Evolutionary conservation across 1,140 invertebrate genomes (phyloP).

Genomic region (Luehdorfia chinensis): DNA sequence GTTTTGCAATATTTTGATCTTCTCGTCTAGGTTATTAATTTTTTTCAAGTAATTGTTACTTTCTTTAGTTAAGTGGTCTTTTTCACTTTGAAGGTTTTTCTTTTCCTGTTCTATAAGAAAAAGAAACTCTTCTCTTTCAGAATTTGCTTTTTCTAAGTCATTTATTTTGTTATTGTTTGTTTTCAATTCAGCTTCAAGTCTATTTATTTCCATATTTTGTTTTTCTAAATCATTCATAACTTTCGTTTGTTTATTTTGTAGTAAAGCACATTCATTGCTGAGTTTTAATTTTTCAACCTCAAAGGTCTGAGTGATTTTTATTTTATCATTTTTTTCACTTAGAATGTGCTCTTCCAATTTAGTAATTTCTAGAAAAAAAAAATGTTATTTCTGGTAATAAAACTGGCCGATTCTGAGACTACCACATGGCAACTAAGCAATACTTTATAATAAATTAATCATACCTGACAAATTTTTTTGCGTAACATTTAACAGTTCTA

Average conservation of each 20-base stretch:
- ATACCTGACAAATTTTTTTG: not conserved
- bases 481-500: not conserved
- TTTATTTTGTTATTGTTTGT: slow-evolving; percentile 7
- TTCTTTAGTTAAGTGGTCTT: slow-evolving; percentile 3
- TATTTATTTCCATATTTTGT: slow-evolving; percentile 22
- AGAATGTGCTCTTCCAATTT: not conserved
- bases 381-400: not conserved
- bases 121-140: not conserved
- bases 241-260: not conserved
- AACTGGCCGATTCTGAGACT: not conserved
- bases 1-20: slow-evolving; percentile 4
- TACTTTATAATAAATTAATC: not conserved
- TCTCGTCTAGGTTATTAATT: slow-evolving; percentile 7
- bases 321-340: not conserved
- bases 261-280: not conserved
- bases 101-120: slow-evolving; percentile 8
- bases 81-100: slow-evolving; percentile 16
- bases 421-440: too few species aligned
- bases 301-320: not conserved
- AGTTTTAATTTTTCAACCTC: not conserved
- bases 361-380: slow-evolving; percentile 1
- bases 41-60: slow-evolving; percentile 1
- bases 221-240: slow-evolving; percentile 14
- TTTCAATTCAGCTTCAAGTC: slow-evolving; percentile 21
- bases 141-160: slow-evolving; percentile 8